Evolutionary conservation across 2,888 invertebrate genomes (phyloP).

Genomic region (Diachrysia chrysitis): DNA sequence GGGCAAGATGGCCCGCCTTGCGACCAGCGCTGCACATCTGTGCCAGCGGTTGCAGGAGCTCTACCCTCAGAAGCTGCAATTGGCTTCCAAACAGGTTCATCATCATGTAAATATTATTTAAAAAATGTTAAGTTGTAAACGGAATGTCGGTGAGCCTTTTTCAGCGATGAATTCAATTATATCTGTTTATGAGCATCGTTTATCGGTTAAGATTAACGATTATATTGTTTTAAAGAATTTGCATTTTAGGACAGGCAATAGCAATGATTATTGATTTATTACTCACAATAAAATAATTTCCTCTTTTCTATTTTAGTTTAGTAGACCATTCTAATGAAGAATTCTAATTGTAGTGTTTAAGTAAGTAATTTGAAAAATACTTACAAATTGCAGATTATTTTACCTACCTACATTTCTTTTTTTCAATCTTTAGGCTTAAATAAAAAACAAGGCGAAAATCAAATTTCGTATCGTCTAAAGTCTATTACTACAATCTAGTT

Average conservation of each 20-base stretch:
- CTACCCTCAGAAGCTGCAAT: conserved; percentile 79
- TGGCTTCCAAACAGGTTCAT: conserved; percentile 74
- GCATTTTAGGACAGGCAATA: not conserved
- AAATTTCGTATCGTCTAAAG: no score
- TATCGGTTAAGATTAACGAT: not conserved
- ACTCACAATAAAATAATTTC: conserved; percentile 2
- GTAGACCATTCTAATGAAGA: not conserved
- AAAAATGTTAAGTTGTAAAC: not conserved
- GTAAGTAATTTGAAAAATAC: no score
- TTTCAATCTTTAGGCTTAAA: no score
- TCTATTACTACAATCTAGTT: no score
- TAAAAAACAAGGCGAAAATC: no score
- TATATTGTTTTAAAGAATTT: not conserved
- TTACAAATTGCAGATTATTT: no score
- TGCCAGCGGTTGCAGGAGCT: conserved; percentile 84
- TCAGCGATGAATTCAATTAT: not conserved
- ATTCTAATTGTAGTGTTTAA: no score
- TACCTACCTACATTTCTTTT: not conserved
- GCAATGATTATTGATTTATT: not conserved
- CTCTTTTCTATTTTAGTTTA: not conserved
- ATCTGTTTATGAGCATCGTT: not conserved
- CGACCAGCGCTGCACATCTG: conserved; percentile 80
- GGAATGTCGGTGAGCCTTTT: not conserved
- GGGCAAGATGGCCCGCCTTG: conserved; percentile 77
- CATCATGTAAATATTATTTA: conserved; percentile 47